Evolutionary conservation across 2,888 invertebrate genomes (phyloP), one percentile per base, ranked within the genome.

Genomic region (Mechanitis mazaeus): DNA sequence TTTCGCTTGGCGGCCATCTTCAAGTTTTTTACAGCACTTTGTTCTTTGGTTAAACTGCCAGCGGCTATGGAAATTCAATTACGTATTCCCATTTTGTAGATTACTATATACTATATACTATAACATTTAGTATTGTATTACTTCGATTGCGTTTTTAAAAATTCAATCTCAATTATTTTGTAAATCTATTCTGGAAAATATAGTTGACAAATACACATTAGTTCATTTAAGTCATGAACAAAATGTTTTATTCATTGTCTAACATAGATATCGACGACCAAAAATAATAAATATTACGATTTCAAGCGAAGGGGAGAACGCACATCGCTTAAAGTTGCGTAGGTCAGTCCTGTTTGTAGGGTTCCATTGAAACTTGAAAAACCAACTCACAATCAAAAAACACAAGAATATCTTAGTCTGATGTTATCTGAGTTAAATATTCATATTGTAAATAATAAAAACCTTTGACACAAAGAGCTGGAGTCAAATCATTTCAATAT

Each of bases 1-100:
- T 94, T 94, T 84, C 94, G 92, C 89, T 94, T 94, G 72, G 94
- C 94, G 72, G 94, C 94, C 94, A 94, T 94, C 81, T 86, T 87
- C 78, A 63, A 66, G 73, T 78, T 74, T 77, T 75, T 76, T 82
- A 83, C 83, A 83, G 80, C 83, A 83, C 82, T 81, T 67, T 79
- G 78, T 81, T 84, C 82, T 86, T 86, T 84, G 84, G 82, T 83
- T 75, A 71, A 70, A 73, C 76, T 75, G 66, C 65, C 68, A 70
- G 68, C 64, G 69, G 50, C 71, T 72, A 75, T 74, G 68, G 63
- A 67, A 72, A 68, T 71, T 84, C 76, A 87, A 75, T 81, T 78
- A 73, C 72, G 75, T 69, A 77, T 78, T 77, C 78, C 81, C 88
- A 88, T 88, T 74, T 73, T 68, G 64, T 58, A 64, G 59, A 61